Evolutionary conservation across 2,888 invertebrate genomes (phyloP).

Genomic region (Cosmopolites sordidus): DNA sequence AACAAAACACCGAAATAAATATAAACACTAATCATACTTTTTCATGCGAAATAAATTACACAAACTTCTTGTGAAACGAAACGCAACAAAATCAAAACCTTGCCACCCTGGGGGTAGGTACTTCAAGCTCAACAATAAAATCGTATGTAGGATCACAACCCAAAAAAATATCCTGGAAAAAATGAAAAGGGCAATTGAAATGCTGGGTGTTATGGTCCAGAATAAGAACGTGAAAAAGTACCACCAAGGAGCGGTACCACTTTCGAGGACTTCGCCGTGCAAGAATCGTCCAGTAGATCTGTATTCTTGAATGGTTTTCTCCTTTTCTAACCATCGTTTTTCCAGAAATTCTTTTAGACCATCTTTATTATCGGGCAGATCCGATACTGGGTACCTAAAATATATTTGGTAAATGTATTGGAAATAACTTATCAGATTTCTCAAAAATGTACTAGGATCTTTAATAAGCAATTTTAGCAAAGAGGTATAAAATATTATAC

Average conservation of each 20-base stretch:
- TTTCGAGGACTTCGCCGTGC: conserved; percentile 37
- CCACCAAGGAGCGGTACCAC: background rate
- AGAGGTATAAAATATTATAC: too few relatives aligned
- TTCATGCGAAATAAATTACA: too few relatives aligned
- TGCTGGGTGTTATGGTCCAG: conserved; percentile 59
- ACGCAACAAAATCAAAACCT: conserved; percentile 50
- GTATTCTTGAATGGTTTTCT: conserved; percentile 58
- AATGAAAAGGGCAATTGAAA: conserved; percentile 50
- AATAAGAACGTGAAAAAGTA: conserved; percentile 55
- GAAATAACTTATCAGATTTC: too few relatives aligned
- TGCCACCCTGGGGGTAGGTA: conserved; percentile 59
- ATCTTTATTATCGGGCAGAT: conserved; percentile 57
- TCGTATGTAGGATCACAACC: conserved; percentile 55
- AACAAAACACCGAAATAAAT: too few relatives aligned
- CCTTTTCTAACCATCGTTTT: conserved; percentile 64
- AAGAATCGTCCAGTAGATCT: conserved; percentile 53
- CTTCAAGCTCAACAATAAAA: conserved; percentile 55
- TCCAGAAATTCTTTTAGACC: conserved; percentile 61
- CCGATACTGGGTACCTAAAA: conserved; percentile 55
- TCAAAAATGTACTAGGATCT: too few relatives aligned
- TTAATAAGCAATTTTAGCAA: too few relatives aligned
- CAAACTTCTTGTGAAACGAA: background rate
- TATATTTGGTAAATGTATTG: too few relatives aligned
- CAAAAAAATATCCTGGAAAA: conserved; percentile 51
- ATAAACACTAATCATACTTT: too few relatives aligned